Evolutionary conservation across 2,797 vertebrate species (phyloP).

Genomic region (Phrynocephalus guinanensis): DNA sequence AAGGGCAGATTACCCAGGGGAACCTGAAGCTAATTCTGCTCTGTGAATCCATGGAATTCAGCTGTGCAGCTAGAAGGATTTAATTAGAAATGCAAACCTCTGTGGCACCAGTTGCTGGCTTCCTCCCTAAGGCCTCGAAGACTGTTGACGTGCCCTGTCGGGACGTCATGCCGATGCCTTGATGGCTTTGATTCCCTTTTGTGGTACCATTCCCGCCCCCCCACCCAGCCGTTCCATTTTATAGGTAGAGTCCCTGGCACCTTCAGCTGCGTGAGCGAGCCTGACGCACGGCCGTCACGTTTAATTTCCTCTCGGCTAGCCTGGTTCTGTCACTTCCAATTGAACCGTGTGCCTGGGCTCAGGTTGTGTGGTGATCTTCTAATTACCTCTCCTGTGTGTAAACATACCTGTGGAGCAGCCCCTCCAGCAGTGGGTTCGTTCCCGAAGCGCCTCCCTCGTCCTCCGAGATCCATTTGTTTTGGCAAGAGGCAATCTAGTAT

Average conservation of each 20-base stretch:
- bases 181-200: not conserved
- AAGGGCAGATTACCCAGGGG: too few species aligned
- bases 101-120: too few species aligned
- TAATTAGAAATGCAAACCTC: too few species aligned
- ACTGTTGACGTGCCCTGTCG: not conserved
- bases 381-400: rapidly evolving
- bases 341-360: not conserved
- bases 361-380: not conserved
- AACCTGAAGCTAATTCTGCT: too few species aligned
- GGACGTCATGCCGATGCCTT: not conserved
- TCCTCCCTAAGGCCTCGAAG: not conserved
- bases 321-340: slow-evolving; percentile 35
- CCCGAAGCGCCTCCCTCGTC: not conserved
- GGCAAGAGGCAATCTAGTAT: slow-evolving; percentile 35
- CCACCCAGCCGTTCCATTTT: not conserved
- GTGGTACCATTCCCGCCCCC: too few species aligned
- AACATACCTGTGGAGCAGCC: rapidly evolving
- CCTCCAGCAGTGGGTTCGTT: not conserved
- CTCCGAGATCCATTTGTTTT: not conserved
- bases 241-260: too few species aligned
- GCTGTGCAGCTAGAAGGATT: too few species aligned
- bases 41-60: too few species aligned
- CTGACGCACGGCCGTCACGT: rapidly evolving
- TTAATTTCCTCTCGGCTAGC: not conserved
- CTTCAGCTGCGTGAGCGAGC: not conserved